Conservation (phyloP, 2,888 invertebrate genomes). For the Vanessa cardui region DNA sequence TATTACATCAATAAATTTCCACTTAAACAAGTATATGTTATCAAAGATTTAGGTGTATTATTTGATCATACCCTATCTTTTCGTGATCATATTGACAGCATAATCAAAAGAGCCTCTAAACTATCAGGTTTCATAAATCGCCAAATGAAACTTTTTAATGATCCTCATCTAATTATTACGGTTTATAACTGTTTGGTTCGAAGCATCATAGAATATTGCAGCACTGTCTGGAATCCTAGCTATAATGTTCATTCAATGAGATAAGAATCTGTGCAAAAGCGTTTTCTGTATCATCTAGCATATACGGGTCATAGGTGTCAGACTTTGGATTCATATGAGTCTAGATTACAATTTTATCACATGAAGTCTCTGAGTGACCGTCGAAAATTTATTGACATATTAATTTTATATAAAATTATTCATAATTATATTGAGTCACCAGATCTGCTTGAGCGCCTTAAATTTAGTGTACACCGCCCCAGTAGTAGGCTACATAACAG, state of each 20-base stretch:
- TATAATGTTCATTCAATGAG: not conserved
- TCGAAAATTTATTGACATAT: not conserved
- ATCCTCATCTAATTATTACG: not conserved
- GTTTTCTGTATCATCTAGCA: constrained; percentile 1
- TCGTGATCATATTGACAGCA: not conserved
- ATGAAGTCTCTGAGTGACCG: constrained; percentile 12
- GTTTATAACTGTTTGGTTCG: constrained; percentile 3
- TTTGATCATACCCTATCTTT: not conserved
- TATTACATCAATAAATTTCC: constrained; percentile 4
- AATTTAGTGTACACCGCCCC: too few relatives aligned
- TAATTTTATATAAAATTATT: too few relatives aligned
- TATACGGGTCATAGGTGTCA: not conserved
- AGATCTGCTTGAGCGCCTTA: too few relatives aligned
- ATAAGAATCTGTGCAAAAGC: not conserved
- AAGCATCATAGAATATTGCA: constrained; percentile 1
- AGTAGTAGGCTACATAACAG: too few relatives aligned
- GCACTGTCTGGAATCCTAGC: not conserved
- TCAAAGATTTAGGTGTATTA: not conserved
- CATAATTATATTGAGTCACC: too few relatives aligned
- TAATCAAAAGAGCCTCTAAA: not conserved
- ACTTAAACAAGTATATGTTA: not conserved
- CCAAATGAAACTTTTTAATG: not conserved
- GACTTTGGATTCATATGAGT: constrained; percentile 9
- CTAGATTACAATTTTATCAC: constrained; percentile 12
- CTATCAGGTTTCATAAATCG: not conserved